Evolutionary conservation across 2,888 invertebrate genomes (phyloP).

Genomic region (Antitype chi): DNA sequence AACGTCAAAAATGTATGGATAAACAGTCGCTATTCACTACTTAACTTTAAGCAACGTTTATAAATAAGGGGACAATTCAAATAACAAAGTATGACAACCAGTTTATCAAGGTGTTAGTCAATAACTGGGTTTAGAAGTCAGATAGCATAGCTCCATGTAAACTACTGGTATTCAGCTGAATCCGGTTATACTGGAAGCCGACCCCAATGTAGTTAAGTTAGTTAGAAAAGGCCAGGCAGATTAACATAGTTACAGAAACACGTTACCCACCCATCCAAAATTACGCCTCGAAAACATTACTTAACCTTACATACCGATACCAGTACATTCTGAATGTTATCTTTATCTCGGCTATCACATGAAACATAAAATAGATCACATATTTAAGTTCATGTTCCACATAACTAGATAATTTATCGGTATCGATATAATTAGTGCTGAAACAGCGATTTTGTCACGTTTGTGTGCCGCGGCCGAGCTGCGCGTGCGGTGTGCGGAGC

Average conservation of each 20-base stretch:
- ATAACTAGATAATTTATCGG: conserved; percentile 67
- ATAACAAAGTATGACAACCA: too few species aligned
- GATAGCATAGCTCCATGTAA: background rate
- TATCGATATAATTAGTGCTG: conserved; percentile 57
- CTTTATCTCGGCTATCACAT: conserved; percentile 18
- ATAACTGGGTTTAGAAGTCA: too few species aligned
- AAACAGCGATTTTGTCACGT: conserved; percentile 67
- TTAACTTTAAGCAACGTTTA: too few species aligned
- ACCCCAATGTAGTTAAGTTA: too few species aligned
- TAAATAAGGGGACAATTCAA: too few species aligned
- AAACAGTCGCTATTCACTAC: too few species aligned
- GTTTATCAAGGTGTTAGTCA: too few species aligned
- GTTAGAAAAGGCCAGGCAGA: background rate
- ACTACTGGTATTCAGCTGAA: background rate
- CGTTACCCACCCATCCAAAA: background rate
- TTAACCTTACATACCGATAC: conserved; percentile 1
- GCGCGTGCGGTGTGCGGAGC: conserved; percentile 55
- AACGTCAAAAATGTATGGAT: too few species aligned
- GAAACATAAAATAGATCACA: conserved; percentile 41
- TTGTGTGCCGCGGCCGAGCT: conserved; percentile 8
- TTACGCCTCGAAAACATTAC: background rate
- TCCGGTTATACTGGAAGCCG: background rate
- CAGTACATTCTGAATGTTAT: conserved; percentile 5
- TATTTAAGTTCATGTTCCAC: conserved; percentile 55
- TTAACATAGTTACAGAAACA: background rate